Conservation (phyloP, 2,888 invertebrate species). For the Drosophila nr. medialis region DNA sequence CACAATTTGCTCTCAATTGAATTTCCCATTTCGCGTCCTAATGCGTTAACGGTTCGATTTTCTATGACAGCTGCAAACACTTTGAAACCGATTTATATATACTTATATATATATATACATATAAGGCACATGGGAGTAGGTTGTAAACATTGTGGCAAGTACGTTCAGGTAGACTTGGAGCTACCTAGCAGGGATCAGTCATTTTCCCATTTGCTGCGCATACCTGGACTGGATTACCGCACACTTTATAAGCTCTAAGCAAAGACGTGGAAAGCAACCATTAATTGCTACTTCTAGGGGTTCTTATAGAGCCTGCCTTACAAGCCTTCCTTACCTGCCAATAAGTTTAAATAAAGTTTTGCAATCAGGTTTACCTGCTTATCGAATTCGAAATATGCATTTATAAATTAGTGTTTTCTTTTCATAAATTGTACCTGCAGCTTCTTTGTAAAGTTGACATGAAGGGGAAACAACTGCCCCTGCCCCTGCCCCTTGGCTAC, state of each 20-base stretch:
- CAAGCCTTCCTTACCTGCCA: neutral
- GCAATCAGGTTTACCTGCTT: neutral
- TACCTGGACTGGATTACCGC: slow-evolving; percentile 20
- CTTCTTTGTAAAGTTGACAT: no score
- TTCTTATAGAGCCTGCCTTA: slow-evolving; percentile 15
- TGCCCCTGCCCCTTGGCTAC: neutral
- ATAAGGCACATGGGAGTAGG: slow-evolving; percentile 18
- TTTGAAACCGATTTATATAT: slow-evolving; percentile 22
- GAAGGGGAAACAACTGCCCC: no score
- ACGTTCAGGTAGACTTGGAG: neutral
- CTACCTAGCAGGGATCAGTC: neutral
- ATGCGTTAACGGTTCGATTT: slow-evolving; percentile 31
- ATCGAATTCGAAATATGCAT: neutral
- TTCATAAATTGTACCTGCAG: neutral
- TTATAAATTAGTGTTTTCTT: no score
- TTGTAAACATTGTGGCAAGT: neutral
- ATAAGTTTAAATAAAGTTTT: slow-evolving; percentile 7
- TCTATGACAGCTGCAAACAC: slow-evolving; percentile 61
- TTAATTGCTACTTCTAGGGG: neutral
- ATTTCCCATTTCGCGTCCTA: slow-evolving; percentile 53
- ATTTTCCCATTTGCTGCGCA: neutral
- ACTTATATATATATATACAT: neutral
- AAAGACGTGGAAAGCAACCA: neutral
- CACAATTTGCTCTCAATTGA: slow-evolving; percentile 35
- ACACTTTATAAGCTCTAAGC: neutral